Base-by-base conservation (phyloP, 1,140 invertebrate genomes). In the Sitophilus oryzae region DNA sequence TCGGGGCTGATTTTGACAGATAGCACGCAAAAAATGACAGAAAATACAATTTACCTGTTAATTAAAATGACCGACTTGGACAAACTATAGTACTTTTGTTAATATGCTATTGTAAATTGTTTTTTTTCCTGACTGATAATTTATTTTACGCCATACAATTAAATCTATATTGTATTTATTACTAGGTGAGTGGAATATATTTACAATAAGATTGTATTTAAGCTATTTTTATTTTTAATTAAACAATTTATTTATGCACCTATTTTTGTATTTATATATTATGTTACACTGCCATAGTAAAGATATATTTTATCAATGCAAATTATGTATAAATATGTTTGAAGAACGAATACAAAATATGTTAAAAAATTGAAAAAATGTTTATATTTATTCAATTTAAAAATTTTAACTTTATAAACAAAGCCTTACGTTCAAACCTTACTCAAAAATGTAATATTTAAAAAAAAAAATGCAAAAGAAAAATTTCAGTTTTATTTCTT, bases 401-500 rank as follows among this genome's bases (percentile, higher is more conserved):
- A n/a, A n/a, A n/a, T n/a, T n/a, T n/a, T n/a, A n/a, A n/a, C n/a
- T n/a, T n/a, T n/a, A n/a, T n/a, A n/a, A n/a, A n/a, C n/a, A 30
- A 30, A 30, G 11, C 5, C 25, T 30, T 30, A 30, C 25, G 25
- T 30, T 30, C 25, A 30, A 30, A 11, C 25, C 25, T 6, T 5
- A 5, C 5, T 30, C 11, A 55, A 22, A 22, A 19, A 58, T 40
- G 47, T 23, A 40, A 51, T 21, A 49, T 14, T 55, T 11, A 49
- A 35, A 43, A 45, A 44, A 3, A 23, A 23, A 20, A 8, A 44
- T n/a, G 4, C 42, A 9, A 9, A 35, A 38, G 2, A 36, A 30
- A 30, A 30, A 30, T 11, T 6, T n/a, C 1, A 49, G 38, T 23
- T 18, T n/a, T 10, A 50, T 36, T 0, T 41, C 57, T 63, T 71